These are phyloP conservation scores for Pseudococcus jackbeardsleyi DNA, from an alignment of 2,888 invertebrate genomes.

Conservation along the genomic window DNA sequence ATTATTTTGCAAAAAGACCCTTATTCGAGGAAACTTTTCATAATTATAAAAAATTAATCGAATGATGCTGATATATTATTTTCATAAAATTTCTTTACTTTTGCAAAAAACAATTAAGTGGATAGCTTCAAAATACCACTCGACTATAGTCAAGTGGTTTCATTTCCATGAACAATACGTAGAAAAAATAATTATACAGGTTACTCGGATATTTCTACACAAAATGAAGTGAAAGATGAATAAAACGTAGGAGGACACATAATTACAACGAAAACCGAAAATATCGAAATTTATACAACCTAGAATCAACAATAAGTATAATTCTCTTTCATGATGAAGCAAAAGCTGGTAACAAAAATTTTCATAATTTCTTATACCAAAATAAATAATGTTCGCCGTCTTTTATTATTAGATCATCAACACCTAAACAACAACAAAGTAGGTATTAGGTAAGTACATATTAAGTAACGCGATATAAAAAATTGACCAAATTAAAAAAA, in stretches of 20 bases:
- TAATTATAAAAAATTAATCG: background rate
- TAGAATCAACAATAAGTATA: background rate
- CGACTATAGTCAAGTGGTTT: background rate
- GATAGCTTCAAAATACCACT: background rate
- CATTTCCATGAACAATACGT: background rate
- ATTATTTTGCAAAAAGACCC: too few species aligned
- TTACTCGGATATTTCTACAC: background rate
- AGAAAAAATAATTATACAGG: background rate
- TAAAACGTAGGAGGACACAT: background rate
- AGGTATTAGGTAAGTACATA: too few species aligned
- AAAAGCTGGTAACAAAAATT: conserved; percentile 53
- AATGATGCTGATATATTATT: background rate
- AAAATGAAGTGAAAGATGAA: background rate
- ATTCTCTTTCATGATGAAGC: conserved; percentile 13
- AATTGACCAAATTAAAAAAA: too few species aligned
- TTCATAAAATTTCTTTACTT: background rate
- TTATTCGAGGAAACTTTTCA: background rate
- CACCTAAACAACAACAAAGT: conserved; percentile 79
- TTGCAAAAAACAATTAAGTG: background rate
- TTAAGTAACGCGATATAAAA: background rate
- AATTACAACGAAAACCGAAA: background rate
- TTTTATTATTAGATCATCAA: conserved; percentile 87
- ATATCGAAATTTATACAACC: conserved; percentile 13
- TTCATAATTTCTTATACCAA: conserved; percentile 91
- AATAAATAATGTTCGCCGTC: conserved; percentile 91